Evolutionary conservation across 2,888 invertebrate species (phyloP).

Genomic region (Ennomos erosarius): DNA sequence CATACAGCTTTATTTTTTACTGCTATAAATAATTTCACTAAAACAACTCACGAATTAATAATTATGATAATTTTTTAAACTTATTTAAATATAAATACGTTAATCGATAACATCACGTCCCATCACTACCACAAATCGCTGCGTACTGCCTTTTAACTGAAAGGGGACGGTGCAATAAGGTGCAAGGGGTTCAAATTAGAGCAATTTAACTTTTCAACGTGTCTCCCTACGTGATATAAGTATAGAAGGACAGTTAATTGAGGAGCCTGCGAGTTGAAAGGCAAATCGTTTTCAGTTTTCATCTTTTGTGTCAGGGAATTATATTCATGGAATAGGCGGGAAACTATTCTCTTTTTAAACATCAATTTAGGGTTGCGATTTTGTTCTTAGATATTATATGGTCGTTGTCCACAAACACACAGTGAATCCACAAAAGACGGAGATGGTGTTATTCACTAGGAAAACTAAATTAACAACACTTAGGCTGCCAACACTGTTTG

Average conservation of each 20-base stretch:
- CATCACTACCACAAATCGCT: constrained; percentile 65
- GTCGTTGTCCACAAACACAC: no score
- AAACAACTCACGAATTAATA: no score
- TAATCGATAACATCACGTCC: constrained; percentile 33
- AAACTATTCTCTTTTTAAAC: no score
- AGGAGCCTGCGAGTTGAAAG: constrained; percentile 26
- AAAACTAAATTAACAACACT: no score
- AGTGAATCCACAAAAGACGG: no score
- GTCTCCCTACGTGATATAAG: constrained; percentile 46
- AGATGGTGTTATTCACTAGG: no score
- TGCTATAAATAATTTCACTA: no score
- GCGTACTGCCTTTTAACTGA: constrained; percentile 68
- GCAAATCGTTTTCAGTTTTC: constrained; percentile 26
- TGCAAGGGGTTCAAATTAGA: constrained; percentile 73
- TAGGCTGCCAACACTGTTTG: no score
- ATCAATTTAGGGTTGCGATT: no score
- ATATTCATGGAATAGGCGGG: no score
- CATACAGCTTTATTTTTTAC: no score
- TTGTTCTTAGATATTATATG: no score
- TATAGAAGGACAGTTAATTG: constrained; percentile 34
- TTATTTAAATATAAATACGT: constrained; percentile 2
- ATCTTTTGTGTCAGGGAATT: constrained; percentile 11
- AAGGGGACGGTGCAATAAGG: constrained; percentile 71
- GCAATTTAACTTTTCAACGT: constrained; percentile 80
- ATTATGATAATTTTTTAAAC: background rate